Evolutionary conservation across 1,140 invertebrate species (phyloP).

Genomic region (Apolygus lucorum): DNA sequence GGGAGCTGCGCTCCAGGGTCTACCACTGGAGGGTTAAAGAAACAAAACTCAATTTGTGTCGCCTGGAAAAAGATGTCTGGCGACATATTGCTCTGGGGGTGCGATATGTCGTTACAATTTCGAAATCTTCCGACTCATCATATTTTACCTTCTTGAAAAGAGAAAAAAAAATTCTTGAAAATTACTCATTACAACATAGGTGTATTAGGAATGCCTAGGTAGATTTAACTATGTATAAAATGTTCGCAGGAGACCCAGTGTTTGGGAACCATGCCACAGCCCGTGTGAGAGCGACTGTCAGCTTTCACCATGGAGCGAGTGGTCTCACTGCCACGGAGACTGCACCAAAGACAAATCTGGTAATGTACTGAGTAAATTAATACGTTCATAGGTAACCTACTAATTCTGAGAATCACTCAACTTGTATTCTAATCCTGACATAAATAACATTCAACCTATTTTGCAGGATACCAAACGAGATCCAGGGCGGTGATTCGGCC

Average conservation of each 20-base stretch:
- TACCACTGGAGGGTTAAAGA: too few relatives aligned
- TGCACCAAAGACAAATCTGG: conserved; percentile 34
- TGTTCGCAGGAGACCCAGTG: conserved; percentile 31
- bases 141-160: too few relatives aligned
- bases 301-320: conserved; percentile 46
- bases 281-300: conserved; percentile 49
- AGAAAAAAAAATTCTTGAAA: too few relatives aligned
- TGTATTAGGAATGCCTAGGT: too few relatives aligned
- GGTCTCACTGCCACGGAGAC: conserved; percentile 45
- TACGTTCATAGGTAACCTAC: not conserved
- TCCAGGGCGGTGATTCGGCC: conserved; percentile 41
- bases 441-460: not conserved
- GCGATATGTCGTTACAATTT: too few relatives aligned
- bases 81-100: too few relatives aligned
- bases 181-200: too few relatives aligned
- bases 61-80: too few relatives aligned
- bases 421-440: not conserved
- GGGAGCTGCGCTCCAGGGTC: too few relatives aligned
- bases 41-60: too few relatives aligned
- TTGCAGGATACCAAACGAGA: conserved; percentile 41
- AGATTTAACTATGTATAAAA: conserved; percentile 9
- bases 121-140: too few relatives aligned
- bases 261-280: conserved; percentile 42
- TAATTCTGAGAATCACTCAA: not conserved
- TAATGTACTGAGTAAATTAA: too few relatives aligned